Evolutionary conservation across 2,113 vertebrate species (phyloP), one percentile per base, ranked within the genome.

Genomic region (Burhinus oedicnemus): DNA sequence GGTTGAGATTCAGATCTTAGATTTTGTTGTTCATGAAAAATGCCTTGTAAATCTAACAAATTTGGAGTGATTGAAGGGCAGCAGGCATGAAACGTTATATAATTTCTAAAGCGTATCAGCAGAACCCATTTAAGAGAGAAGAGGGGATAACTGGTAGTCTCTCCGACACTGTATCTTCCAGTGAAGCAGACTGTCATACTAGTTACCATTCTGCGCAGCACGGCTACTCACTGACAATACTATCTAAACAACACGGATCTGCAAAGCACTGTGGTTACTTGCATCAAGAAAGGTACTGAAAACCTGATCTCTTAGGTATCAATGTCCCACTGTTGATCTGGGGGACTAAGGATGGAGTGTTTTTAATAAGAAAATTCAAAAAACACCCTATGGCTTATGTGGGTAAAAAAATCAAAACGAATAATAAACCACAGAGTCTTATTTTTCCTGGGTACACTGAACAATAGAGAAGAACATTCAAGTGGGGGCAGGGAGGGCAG

Each of bases 391-490:
- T 88, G 84, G 78, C 74, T 95, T 89, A 80, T 93, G 91, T 77
- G 95, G 84, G 70, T 88, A 90, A 95, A 95, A 95, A 92, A 95
- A 78, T 62, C 95, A 96, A 95, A 96, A 94, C 49, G 0, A 88
- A 70, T 64, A 57, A 42, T 66, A 90, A 95, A 92, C 95, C 91
- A 69, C 93, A 90, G 55, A 64, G 72, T 74, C 91, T 95, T 94
- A 72, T 96, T 96, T 91, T 94, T 92, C 82, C 76, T 86, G 95
- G 52, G 94, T 90, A 95, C 89, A 75, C 42, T 55, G 89, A 95
- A 97, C 96, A 97, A 97, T 96, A 87, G 91, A 95, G 68, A 95
- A 82, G 77, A 83, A 47, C 68, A 93, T 88, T 86, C 87, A 83
- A 77, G 38, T 57, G 71, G 72, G 89, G 71, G 85, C 20, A 18